Evolutionary conservation across 2,888 invertebrate genomes (phyloP).

Genomic region (Platypus cylindrus): DNA sequence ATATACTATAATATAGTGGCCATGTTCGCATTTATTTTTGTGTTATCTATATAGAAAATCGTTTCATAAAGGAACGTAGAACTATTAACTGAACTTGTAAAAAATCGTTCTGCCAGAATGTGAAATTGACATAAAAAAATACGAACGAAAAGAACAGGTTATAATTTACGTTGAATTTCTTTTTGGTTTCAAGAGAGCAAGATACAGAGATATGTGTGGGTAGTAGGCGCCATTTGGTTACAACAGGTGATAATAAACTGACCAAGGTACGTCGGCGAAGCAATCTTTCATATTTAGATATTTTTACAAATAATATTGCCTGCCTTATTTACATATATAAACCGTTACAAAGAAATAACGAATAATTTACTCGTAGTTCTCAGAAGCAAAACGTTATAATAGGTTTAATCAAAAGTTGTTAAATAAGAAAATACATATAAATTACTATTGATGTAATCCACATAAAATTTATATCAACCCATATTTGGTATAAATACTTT

Average conservation of each 20-base stretch:
- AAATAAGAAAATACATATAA: too few species aligned
- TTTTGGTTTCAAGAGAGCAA: constrained; percentile 11
- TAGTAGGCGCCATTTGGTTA: constrained; percentile 28
- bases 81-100: too few species aligned
- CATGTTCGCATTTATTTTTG: too few species aligned
- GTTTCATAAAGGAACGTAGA: too few species aligned
- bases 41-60: too few species aligned
- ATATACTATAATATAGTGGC: too few species aligned
- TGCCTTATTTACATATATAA: constrained; percentile 9
- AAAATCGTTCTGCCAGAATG: neutral
- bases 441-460: too few species aligned
- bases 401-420: too few species aligned
- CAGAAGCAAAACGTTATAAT: too few species aligned
- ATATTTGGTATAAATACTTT: too few species aligned
- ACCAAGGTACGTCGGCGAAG: constrained; percentile 25
- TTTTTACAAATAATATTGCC: constrained; percentile 22
- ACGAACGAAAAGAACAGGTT: constrained; percentile 8
- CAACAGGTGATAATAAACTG: constrained; percentile 32
- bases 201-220: constrained; percentile 27
- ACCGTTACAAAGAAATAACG: constrained; percentile 6
- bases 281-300: constrained; percentile 25
- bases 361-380: too few species aligned
- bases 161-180: constrained; percentile 14
- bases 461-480: too few species aligned
- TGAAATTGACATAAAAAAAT: neutral